A percentile compares a stretch with the other conserved stretches of the same genome.
Evolutionary conservation across 2,888 invertebrate species (phyloP).

Genomic region (Drosophila affinis): DNA sequence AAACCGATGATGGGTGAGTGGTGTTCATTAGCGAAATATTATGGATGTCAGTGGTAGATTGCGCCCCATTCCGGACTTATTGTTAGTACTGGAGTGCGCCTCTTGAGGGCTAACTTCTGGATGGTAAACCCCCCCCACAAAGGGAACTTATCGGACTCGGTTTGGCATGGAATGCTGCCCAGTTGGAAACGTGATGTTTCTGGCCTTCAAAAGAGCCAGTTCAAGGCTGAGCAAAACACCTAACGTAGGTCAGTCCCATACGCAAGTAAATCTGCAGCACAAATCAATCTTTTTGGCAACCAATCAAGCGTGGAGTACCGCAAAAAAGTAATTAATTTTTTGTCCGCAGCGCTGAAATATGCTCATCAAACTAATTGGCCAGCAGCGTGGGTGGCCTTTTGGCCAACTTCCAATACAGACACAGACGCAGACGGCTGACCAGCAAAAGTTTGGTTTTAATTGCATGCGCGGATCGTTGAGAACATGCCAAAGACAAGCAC

Average conservation of each 20-base stretch:
- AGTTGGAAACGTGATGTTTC: too few relatives aligned
- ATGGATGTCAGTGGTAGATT: conserved; percentile 5
- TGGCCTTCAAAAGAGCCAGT: neutral
- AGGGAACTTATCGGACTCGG: too few relatives aligned
- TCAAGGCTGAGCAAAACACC: neutral
- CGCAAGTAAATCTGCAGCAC: conserved; percentile 12
- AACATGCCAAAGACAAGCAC: conserved; percentile 36
- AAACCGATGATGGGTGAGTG: conserved; percentile 47
- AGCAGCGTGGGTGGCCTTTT: conserved; percentile 54
- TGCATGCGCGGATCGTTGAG: conserved; percentile 31
- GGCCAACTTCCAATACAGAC: conserved; percentile 23
- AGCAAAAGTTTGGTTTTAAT: conserved; percentile 25
- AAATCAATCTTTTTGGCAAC: conserved; percentile 31
- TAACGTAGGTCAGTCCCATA: conserved; percentile 3
- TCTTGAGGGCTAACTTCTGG: neutral
- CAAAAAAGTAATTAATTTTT: conserved; percentile 43
- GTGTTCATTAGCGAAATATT: conserved; percentile 47
- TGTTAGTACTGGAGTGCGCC: neutral
- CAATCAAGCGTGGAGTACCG: conserved; percentile 27
- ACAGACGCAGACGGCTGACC: neutral
- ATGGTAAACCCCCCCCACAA: neutral
- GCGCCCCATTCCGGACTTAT: too few relatives aligned
- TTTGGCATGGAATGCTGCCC: too few relatives aligned
- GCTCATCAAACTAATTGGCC: conserved; percentile 55
- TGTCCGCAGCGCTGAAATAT: conserved; percentile 18